These are phyloP conservation scores for Belonocnema kinseyi DNA, from an alignment of 1,140 invertebrate genomes.

Conservation along the genomic window DNA sequence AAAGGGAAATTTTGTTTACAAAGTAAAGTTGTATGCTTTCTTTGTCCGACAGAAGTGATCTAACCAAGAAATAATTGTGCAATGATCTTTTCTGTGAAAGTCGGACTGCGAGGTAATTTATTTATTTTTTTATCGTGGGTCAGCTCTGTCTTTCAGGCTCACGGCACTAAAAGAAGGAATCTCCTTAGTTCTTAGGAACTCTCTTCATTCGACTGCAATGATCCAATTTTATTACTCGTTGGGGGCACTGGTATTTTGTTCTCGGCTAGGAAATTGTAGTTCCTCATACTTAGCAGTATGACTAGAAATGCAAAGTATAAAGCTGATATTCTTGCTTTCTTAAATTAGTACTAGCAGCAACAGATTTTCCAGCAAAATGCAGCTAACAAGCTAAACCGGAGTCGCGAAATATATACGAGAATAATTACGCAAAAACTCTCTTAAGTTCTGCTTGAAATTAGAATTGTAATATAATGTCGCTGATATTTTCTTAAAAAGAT, in stretches of 20 bases:
- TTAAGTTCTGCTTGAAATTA: neutral
- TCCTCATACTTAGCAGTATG: neutral
- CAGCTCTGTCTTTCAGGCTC: too few relatives aligned
- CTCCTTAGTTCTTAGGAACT: neutral
- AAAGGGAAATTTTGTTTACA: too few relatives aligned
- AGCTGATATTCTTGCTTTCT: neutral
- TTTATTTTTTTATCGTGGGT: neutral
- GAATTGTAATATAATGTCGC: neutral
- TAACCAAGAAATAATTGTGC: too few relatives aligned
- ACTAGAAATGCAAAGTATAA: neutral
- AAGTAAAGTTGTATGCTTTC: too few relatives aligned
- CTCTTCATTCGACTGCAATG: neutral
- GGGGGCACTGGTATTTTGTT: neutral
- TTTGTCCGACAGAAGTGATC: too few relatives aligned
- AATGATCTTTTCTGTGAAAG: too few relatives aligned
- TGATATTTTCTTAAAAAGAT: neutral
- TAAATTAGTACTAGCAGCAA: neutral
- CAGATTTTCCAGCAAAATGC: neutral
- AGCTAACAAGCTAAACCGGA: conserved; percentile 15
- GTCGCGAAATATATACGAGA: neutral
- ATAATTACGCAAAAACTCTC: conserved; percentile 20
- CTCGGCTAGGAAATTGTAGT: neutral
- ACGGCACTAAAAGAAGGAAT: conserved; percentile 1
- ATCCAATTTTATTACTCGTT: neutral
- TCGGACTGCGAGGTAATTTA: neutral